These are phyloP conservation scores for Trisateles emortualis DNA, from an alignment of 2,888 invertebrate genomes.

Conservation along the genomic window DNA sequence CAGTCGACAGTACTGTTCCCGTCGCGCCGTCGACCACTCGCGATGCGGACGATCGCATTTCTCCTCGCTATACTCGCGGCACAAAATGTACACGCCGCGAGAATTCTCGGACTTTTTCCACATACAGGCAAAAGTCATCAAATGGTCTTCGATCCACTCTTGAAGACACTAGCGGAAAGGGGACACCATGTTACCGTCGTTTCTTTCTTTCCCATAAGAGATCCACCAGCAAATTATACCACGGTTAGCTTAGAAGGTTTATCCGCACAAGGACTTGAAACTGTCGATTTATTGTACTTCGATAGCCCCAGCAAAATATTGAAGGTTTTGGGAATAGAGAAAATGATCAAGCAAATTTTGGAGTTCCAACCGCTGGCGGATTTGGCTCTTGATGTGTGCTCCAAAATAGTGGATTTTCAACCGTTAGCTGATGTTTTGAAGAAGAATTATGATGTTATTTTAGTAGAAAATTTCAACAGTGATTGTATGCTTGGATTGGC, in stretches of 20 bases:
- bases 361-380: slow-evolving; percentile 66
- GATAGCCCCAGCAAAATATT: slow-evolving; percentile 58
- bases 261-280: slow-evolving; percentile 66
- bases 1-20: slow-evolving; percentile 43
- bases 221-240: slow-evolving; percentile 78
- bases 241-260: slow-evolving; percentile 77
- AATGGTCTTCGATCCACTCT: slow-evolving; percentile 86
- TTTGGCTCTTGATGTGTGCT: slow-evolving; percentile 71
- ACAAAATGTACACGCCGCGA: slow-evolving; percentile 65
- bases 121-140: slow-evolving; percentile 89
- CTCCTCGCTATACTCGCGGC: slow-evolving; percentile 55
- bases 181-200: slow-evolving; percentile 88
- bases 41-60: slow-evolving; percentile 62
- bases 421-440: slow-evolving; percentile 69
- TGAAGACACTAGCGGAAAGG: slow-evolving; percentile 82
- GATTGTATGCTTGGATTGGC: slow-evolving; percentile 89
- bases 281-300: slow-evolving; percentile 62
- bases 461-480: slow-evolving; percentile 88
- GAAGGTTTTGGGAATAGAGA: slow-evolving; percentile 59
- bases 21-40: slow-evolving; percentile 48
- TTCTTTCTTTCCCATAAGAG: slow-evolving; percentile 85
- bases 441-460: slow-evolving; percentile 87
- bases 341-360: slow-evolving; percentile 56
- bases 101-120: slow-evolving; percentile 87
- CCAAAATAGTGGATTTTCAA: slow-evolving; percentile 69